Evolutionary conservation across 2,113 vertebrate species (phyloP).

Genomic region (Gnathonemus longibarbis): DNA sequence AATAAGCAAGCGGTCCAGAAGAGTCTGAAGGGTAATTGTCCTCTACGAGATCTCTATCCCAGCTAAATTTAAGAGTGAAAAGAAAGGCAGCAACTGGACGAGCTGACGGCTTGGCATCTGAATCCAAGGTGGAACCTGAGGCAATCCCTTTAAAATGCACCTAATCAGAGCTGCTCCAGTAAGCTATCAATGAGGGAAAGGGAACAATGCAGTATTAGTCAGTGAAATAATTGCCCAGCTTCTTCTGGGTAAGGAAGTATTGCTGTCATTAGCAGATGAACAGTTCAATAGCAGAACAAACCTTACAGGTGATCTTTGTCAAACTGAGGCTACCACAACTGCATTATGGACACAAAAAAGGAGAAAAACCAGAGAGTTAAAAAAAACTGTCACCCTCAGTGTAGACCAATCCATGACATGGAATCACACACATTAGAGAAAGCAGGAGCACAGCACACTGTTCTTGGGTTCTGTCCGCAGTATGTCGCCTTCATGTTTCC

Average conservation of each 20-base stretch:
- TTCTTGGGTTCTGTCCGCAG: not conserved
- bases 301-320: not conserved
- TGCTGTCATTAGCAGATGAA: not conserved
- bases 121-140: not conserved
- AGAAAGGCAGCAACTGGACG: not conserved
- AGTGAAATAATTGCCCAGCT: not conserved
- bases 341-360: not conserved
- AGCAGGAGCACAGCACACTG: not conserved
- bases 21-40: constrained; percentile 7
- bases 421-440: not conserved
- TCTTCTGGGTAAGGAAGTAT: not conserved
- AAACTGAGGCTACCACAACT: not conserved
- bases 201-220: not conserved
- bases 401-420: not conserved
- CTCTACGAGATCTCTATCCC: not conserved
- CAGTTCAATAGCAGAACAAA: not conserved
- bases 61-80: not conserved
- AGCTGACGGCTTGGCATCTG: not conserved
- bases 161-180: not conserved
- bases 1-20: not conserved
- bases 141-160: not conserved
- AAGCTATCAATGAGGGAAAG: not conserved
- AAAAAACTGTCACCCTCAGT: not conserved
- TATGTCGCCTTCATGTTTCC: not conserved
- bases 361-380: not conserved